Evolutionary conservation across 1,140 invertebrate genomes (phyloP).

Genomic region (Bombus cullumanus): DNA sequence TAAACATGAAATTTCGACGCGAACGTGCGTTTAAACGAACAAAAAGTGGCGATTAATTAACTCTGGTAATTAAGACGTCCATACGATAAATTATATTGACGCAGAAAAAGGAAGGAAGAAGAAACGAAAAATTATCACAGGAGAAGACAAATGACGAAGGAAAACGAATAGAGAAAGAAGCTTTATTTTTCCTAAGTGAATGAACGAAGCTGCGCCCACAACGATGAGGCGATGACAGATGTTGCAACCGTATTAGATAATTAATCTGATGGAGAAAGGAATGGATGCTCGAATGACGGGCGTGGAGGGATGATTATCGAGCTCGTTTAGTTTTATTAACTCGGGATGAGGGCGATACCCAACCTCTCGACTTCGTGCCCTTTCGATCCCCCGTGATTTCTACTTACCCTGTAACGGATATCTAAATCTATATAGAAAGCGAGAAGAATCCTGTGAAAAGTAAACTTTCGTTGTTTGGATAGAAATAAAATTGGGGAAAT

Average conservation of each 20-base stretch:
- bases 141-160: not conserved
- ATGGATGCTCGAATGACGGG: slow-evolving; percentile 23
- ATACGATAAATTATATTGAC: not conserved
- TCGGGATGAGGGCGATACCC: not conserved
- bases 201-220: slow-evolving; percentile 38
- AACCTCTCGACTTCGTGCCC: slow-evolving; percentile 34
- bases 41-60: too few species aligned
- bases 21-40: too few species aligned
- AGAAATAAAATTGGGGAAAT: not conserved
- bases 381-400: slow-evolving; percentile 41
- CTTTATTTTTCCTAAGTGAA: not conserved
- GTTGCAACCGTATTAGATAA: slow-evolving; percentile 76
- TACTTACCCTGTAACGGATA: slow-evolving; percentile 8
- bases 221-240: slow-evolving; percentile 74
- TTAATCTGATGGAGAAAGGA: slow-evolving; percentile 68
- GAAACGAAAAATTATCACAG: not conserved
- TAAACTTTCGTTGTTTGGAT: not conserved
- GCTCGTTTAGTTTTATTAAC: slow-evolving; percentile 49
- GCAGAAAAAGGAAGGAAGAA: not conserved
- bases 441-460: slow-evolving; percentile 18
- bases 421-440: slow-evolving; percentile 2
- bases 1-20: not conserved
- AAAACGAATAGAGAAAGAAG: not conserved
- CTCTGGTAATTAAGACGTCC: not conserved
- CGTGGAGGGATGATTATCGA: slow-evolving; percentile 55